Conservation (phyloP, 2,888 invertebrate species). For the Pilophorus perplexus region DNA sequence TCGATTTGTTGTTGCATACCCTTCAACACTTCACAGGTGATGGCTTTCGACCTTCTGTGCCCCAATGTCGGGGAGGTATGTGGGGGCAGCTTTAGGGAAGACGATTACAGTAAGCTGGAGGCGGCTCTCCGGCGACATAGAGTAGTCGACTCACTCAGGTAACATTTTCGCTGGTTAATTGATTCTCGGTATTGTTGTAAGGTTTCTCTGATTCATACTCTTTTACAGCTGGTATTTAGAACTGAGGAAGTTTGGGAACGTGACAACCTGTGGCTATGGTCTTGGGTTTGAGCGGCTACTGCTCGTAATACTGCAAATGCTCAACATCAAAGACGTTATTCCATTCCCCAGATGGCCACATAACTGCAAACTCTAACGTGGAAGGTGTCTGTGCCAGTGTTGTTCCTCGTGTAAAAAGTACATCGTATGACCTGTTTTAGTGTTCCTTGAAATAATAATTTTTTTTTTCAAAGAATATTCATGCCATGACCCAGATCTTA, state of each 20-base stretch:
- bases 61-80: constrained; percentile 90
- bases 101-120: constrained; percentile 64
- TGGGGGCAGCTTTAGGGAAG: constrained; percentile 93
- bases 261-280: constrained; percentile 92
- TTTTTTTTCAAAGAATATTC: too few relatives aligned
- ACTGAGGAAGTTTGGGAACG: constrained; percentile 80
- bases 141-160: constrained; percentile 58
- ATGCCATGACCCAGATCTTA: too few relatives aligned
- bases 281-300: constrained; percentile 91
- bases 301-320: constrained; percentile 74
- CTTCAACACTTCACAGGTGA: constrained; percentile 51
- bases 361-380: constrained; percentile 61
- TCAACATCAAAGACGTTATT: constrained; percentile 89
- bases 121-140: constrained; percentile 55
- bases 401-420: too few relatives aligned
- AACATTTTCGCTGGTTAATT: too few relatives aligned
- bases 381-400: too few relatives aligned
- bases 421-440: too few relatives aligned
- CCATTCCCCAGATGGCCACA: constrained; percentile 95
- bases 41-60: constrained; percentile 82
- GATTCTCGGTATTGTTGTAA: too few relatives aligned
- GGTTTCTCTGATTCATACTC: too few relatives aligned
- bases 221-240: constrained; percentile 93
- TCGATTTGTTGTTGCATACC: neutral
- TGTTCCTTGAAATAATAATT: too few relatives aligned